Percentiles rank a stretch among this genome's conserved stretches.
phyloP scores from a whole-genome alignment of 2,888 invertebrate species.

The Boloria euphrosyne region DNA sequence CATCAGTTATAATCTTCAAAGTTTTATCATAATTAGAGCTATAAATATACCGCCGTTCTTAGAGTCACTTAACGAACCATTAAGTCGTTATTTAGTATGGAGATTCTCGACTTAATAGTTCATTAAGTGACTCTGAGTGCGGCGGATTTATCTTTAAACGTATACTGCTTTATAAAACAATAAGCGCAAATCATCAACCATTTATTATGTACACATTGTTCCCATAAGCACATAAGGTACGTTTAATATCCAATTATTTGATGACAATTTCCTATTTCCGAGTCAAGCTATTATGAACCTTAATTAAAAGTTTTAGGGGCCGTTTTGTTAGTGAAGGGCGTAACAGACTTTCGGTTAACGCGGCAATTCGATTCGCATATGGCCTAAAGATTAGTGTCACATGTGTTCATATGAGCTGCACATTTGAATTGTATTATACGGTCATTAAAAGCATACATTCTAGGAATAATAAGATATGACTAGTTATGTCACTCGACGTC shows the following conservation, averaged over 20 bases:
- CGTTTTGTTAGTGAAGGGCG: slow-evolving; percentile 3
- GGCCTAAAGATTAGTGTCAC: slow-evolving; percentile 47
- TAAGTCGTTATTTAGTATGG: no score
- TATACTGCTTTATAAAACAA: slow-evolving; percentile 17
- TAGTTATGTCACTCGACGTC: background rate
- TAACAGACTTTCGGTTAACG: slow-evolving; percentile 41
- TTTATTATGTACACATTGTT: slow-evolving; percentile 40
- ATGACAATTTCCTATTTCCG: slow-evolving; percentile 20
- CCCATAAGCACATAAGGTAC: slow-evolving; percentile 43
- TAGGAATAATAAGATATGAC: slow-evolving; percentile 4
- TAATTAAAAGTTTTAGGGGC: slow-evolving; percentile 17
- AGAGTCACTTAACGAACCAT: no score
- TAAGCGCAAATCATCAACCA: slow-evolving; percentile 20
- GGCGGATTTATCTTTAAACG: background rate
- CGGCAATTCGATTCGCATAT: slow-evolving; percentile 51
- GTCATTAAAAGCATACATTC: slow-evolving; percentile 14
- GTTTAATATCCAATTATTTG: slow-evolving; percentile 49
- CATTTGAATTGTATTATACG: slow-evolving; percentile 33
- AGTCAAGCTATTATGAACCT: slow-evolving; percentile 27
- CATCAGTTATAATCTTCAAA: no score
- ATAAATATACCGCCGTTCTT: no score
- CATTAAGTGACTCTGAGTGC: no score
- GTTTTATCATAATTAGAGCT: no score
- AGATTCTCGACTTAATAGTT: no score
- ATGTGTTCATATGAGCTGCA: slow-evolving; percentile 43